A percentile compares a stretch with the other conserved stretches of the same genome.
Evolutionary conservation across 2,888 invertebrate genomes (phyloP).

Genomic region (Labia minor): DNA sequence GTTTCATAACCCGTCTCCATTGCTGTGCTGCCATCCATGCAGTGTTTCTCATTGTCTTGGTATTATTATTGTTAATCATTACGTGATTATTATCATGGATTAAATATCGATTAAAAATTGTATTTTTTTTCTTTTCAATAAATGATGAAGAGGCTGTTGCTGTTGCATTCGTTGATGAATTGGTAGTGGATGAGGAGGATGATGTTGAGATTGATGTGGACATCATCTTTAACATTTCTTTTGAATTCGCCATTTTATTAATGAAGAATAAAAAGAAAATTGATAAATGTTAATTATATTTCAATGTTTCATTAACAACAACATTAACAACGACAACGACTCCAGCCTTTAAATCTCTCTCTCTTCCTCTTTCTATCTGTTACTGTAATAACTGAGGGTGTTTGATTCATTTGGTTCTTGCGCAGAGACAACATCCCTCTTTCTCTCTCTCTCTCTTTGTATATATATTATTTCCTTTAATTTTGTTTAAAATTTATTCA

Average conservation of each 20-base stretch:
- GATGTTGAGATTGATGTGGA: not conserved
- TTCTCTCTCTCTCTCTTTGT: conserved; percentile 18
- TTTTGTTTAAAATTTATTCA: not conserved
- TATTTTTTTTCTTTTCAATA: not conserved
- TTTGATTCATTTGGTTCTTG: not conserved
- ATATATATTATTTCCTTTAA: not conserved
- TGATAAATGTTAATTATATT: too few species aligned
- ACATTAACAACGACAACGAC: too few species aligned
- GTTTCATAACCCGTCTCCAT: conserved; percentile 38
- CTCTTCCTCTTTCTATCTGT: not conserved
- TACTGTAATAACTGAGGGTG: not conserved
- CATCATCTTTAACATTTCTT: not conserved
- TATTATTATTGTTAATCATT: conserved; percentile 18
- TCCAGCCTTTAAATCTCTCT: not conserved
- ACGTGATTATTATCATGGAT: conserved; percentile 25
- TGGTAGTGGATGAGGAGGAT: not conserved
- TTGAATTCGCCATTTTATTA: not conserved
- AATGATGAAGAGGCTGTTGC: not conserved
- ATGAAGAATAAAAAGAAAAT: too few species aligned
- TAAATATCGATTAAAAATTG: too few species aligned
- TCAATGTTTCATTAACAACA: too few species aligned
- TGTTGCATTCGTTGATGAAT: not conserved
- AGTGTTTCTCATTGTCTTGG: not conserved
- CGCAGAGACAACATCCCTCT: not conserved
- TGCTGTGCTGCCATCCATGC: conserved; percentile 33